Evolutionary conservation across 2,113 vertebrate species (phyloP), one percentile per base, ranked within the genome.

Genomic region (Alaudala cheleensis): DNA sequence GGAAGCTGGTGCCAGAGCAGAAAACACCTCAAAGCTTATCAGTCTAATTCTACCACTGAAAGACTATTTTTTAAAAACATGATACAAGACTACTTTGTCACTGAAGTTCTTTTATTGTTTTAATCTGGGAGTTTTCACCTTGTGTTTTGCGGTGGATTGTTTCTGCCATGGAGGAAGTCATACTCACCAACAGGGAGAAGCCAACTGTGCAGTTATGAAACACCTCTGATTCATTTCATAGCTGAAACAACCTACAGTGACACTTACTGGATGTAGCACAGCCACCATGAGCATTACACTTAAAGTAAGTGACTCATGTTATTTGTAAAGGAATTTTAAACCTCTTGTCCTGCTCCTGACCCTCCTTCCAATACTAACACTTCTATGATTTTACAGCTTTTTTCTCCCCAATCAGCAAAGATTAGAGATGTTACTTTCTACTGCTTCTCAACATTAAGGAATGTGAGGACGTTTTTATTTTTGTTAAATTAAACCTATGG

Each of bases 251-350:
- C 51, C 44, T 85, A 23, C 67, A 73, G 21, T 49, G 64, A 58
- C 70, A 58, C 51, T 86, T 37, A 64, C 42, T 71, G 60, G 7
- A 73, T 77, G 76, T 21, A 80, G 45, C 54, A 60, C 31, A 81
- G 49, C 25, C 69, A 37, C 39, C 60, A 21, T 31, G 23, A 87
- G 13, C 42, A 78, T 6, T 67, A 22, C 33, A 26, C 49, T 76
- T 78, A n/a, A 67, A 88, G 33, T 34, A 66, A 57, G 64, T 74
- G 51, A 80, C 67, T 95, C 34, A 17, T 49, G 49, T 24, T 79
- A 56, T 76, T 92, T 88, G 39, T 53, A 95, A 71, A 86, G 47
- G 44, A 88, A 62, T 93, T 91, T 77, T 79, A 86, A 44, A 86
- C 9, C 13, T 73, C 88, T 83, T 86, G 60, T 83, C 60, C 72